These are phyloP conservation scores for Rhagium mordax DNA, from an alignment of 2,888 invertebrate genomes.

Conservation along the genomic window DNA sequence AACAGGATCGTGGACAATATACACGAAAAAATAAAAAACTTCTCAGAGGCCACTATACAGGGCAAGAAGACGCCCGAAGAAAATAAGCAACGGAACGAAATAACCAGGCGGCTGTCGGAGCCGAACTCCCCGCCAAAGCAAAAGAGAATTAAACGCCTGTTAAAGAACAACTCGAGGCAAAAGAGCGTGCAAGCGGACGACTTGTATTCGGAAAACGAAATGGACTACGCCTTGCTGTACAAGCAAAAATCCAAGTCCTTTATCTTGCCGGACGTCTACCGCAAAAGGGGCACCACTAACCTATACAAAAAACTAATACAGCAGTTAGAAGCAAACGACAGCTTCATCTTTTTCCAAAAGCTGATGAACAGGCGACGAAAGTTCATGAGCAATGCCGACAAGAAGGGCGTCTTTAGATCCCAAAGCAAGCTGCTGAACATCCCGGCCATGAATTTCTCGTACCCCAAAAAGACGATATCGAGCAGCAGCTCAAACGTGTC, in stretches of 20 bases:
- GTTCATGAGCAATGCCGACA: background rate
- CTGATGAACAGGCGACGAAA: slow-evolving; percentile 52
- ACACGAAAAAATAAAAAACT: slow-evolving; percentile 46
- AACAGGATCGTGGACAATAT: slow-evolving; percentile 49
- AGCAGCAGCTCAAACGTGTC: background rate
- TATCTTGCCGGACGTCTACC: slow-evolving; percentile 53
- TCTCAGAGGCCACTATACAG: slow-evolving; percentile 21
- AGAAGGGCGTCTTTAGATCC: background rate
- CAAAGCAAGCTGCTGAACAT: slow-evolving; percentile 1
- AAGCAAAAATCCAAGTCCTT: background rate
- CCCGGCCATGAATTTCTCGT: background rate
- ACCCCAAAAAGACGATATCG: background rate
- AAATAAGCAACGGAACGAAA: background rate
- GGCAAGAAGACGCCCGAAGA: background rate
- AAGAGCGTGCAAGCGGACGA: background rate
- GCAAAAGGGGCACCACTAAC: slow-evolving; percentile 55
- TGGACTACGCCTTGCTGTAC: background rate
- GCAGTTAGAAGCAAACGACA: slow-evolving; percentile 60
- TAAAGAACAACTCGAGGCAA: slow-evolving; percentile 25
- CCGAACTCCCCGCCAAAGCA: background rate
- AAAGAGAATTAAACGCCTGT: slow-evolving; percentile 28
- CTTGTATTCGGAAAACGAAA: background rate
- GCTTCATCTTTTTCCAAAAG: slow-evolving; percentile 59
- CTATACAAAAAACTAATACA: slow-evolving; percentile 55
- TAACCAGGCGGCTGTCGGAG: background rate